A percentile compares a stretch with the other conserved stretches of the same genome.
Conservation (phyloP, 2,888 invertebrate genomes). For the Amphiduros pacificus region DNA sequence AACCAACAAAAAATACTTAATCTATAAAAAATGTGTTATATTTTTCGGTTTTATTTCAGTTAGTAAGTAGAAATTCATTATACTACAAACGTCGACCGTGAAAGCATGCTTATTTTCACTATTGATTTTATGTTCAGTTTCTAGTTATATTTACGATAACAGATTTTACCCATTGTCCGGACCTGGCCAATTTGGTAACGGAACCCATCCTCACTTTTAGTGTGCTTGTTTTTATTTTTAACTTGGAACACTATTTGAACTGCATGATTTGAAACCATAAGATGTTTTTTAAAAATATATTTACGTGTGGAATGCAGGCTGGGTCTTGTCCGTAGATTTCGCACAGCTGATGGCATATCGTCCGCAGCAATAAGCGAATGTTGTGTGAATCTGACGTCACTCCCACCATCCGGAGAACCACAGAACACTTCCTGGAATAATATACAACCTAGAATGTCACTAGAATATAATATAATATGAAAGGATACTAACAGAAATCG, state of each 20-base stretch:
- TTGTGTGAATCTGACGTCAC: slow-evolving; percentile 45
- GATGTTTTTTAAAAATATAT: slow-evolving; percentile 11
- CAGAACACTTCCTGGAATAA: too few species aligned
- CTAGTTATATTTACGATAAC: too few species aligned
- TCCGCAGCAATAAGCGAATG: slow-evolving; percentile 48
- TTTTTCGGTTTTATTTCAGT: not conserved
- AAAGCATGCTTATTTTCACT: not conserved
- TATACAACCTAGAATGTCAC: too few species aligned
- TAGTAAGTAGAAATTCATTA: not conserved
- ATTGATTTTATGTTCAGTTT: too few species aligned
- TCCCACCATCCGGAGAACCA: slow-evolving; percentile 46
- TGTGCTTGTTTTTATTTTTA: too few species aligned
- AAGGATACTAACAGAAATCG: too few species aligned
- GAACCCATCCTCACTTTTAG: too few species aligned
- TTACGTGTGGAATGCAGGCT: slow-evolving; percentile 62
- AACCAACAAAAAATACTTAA: not conserved
- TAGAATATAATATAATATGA: too few species aligned
- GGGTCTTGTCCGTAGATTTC: slow-evolving; percentile 67
- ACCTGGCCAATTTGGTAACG: too few species aligned
- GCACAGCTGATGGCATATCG: slow-evolving; percentile 66
- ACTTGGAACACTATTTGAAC: too few species aligned
- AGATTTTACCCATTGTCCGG: too few species aligned
- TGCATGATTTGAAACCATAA: too few species aligned
- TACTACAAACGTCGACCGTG: not conserved
- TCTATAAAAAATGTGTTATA: not conserved